Evolutionary conservation across 2,113 vertebrate genomes (phyloP).

Genomic region (Heptranchias perlo): DNA sequence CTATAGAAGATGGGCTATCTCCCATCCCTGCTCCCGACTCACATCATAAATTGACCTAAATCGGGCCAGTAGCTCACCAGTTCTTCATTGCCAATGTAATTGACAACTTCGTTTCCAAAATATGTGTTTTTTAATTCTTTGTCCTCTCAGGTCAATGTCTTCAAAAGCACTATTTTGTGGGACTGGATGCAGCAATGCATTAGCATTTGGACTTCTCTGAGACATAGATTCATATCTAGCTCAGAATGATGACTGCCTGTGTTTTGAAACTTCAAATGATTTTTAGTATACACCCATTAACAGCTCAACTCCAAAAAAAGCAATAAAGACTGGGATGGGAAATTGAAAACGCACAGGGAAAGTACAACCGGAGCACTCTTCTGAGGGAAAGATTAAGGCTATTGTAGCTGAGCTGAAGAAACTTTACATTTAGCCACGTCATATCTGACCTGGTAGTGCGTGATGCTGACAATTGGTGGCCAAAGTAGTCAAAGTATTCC

Average conservation of each 20-base stretch:
- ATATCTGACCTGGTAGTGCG: not conserved
- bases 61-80: not conserved
- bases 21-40: not conserved
- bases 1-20: not conserved
- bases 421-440: not conserved
- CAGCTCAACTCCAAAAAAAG: not conserved
- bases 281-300: not conserved
- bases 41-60: not conserved
- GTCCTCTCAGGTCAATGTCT: not conserved
- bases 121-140: not conserved
- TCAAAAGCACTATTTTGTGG: not conserved
- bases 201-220: not conserved
- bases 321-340: not conserved
- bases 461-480: not conserved
- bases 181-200: too few relatives aligned
- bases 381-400: not conserved
- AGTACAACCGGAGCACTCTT: not conserved
- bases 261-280: not conserved
- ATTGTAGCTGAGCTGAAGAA: not conserved
- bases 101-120: not conserved
- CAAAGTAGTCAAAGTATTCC: not conserved
- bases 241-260: not conserved
- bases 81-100: not conserved
- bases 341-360: too few relatives aligned
- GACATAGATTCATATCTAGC: not conserved